phyloP scores from a whole-genome alignment of 2,113 vertebrate species.

The Mormyrus iriodes region DNA sequence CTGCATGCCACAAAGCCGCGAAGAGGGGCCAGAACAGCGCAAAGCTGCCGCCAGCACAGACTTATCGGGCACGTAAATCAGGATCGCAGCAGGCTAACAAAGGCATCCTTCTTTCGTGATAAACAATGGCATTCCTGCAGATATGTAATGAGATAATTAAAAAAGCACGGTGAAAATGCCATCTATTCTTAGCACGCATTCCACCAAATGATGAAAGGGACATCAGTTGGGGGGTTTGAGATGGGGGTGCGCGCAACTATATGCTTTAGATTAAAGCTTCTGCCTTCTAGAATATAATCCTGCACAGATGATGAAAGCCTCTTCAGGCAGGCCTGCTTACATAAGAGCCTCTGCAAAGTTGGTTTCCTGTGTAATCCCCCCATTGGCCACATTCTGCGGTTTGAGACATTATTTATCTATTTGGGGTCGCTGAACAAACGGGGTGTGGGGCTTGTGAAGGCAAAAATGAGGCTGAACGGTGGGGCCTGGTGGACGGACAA shows the following conservation, averaged over 20 bases:
- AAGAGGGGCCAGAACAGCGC: not conserved
- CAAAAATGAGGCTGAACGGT: not conserved
- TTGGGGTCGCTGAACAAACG: slow-evolving; percentile 33
- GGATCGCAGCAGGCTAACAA: not conserved
- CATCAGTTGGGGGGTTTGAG: not conserved
- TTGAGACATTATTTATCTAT: slow-evolving; percentile 28
- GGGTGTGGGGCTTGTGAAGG: not conserved
- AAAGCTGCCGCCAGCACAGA: not conserved
- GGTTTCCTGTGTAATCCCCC: not conserved
- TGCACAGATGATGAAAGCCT: not conserved
- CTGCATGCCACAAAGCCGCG: not conserved
- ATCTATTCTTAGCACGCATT: slow-evolving; percentile 3
- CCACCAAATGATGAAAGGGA: slow-evolving; percentile 7
- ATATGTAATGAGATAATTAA: slow-evolving; percentile 14
- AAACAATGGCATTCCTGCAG: slow-evolving; percentile 17
- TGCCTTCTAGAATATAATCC: not conserved
- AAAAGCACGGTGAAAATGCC: slow-evolving; percentile 13
- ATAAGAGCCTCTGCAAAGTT: not conserved
- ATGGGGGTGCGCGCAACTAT: not conserved
- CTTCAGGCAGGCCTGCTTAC: not conserved
- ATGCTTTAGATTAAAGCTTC: slow-evolving; percentile 17
- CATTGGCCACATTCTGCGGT: slow-evolving; percentile 25
- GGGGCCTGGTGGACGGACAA: slow-evolving; percentile 35
- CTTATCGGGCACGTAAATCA: not conserved
- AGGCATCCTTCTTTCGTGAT: slow-evolving; percentile 6